A percentile compares a stretch with the other conserved stretches of the same genome.
These are phyloP conservation scores for Chelonoidis abingdonii DNA, from an alignment of 2,113 vertebrate species.

Conservation along the genomic window DNA sequence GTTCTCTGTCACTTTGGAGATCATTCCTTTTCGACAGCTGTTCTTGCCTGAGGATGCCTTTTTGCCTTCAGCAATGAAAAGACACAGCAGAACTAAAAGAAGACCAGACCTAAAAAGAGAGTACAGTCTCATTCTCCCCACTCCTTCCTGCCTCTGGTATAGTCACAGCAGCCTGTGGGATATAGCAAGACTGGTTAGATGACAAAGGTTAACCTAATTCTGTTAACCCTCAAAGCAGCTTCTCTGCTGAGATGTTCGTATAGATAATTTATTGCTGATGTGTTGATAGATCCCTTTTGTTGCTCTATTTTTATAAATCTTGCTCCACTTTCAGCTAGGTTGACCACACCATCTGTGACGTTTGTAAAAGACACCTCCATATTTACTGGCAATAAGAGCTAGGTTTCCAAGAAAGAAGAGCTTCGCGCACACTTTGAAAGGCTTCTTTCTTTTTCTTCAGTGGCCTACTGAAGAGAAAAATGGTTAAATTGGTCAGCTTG, in stretches of 20 bases:
- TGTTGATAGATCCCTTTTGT: constrained; percentile 38
- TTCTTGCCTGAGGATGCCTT: constrained; percentile 37
- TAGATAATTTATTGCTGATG: constrained; percentile 66
- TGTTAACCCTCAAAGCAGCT: constrained; percentile 55
- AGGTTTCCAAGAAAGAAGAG: constrained; percentile 61
- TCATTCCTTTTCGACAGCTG: constrained; percentile 57
- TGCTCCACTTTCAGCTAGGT: constrained; percentile 74
- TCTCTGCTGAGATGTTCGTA: constrained; percentile 41
- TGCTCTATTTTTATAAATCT: constrained; percentile 66
- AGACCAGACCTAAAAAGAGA: constrained; percentile 58
- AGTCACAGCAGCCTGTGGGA: constrained; percentile 33
- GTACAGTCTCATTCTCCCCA: constrained; percentile 59
- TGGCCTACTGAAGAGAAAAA: constrained; percentile 48
- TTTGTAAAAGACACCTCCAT: constrained; percentile 57
- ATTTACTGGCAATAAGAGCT: constrained; percentile 69
- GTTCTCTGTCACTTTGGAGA: constrained; percentile 68
- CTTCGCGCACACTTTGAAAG: constrained; percentile 48
- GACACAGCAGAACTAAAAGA: constrained; percentile 67
- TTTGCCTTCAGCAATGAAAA: constrained; percentile 61
- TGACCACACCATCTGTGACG: constrained; percentile 67
- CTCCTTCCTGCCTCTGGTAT: neutral
- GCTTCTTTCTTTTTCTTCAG: constrained; percentile 42
- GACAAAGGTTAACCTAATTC: constrained; percentile 75
- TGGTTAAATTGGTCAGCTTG: neutral
- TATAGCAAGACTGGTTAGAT: constrained; percentile 47